Evolutionary conservation across 2,113 vertebrate species (phyloP), one percentile per base, ranked within the genome.

Genomic region (Columba livia): DNA sequence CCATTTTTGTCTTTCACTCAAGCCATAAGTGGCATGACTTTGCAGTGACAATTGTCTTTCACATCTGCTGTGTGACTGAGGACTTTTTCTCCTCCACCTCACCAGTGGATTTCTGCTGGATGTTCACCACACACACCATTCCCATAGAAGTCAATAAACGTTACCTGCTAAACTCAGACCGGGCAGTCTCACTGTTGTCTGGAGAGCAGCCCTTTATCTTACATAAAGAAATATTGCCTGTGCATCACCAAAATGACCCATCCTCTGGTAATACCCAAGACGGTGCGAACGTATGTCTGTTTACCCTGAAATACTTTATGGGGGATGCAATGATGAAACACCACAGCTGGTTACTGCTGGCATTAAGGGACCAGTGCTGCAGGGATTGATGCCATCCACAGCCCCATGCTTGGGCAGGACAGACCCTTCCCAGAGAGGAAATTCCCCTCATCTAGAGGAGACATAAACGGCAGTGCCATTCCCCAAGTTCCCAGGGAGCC

Each of bases 321-420:
- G 15, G 26, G 20, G 32, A 32, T 54, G 28, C 15, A 72, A 65
- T 11, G 71, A n/a, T 40, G 25, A 82, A 79, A 83, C 32, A 20
- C 8, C 42, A 3, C 3, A 6, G 8, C 40, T 73, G 1, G 1
- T 77, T 70, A n/a, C 36, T 60, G 50, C n/a, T 85, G 73, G 44
- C 1, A 0, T 8, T 85, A 44, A 72, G 51, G 12, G 32, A 50
- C 6, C 5, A 5, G 6, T 62, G 40, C 66, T 64, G 9, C 10
- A 19, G 44, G 48, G 25, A 81, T 47, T 2, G 3, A 32, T 71
- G 53, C 5, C 2, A 15, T 38, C 26, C 1, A 0, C 47, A 58
- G 40, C 12, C 57, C 15, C 28, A 54, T 12, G 12, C 23, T 34
- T 2, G 1, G 38, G 26, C 62, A 88, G 50, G 21, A 18, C 25